phyloP scores from a whole-genome alignment of 2,888 invertebrate species.

The Chirona hameri region DNA sequence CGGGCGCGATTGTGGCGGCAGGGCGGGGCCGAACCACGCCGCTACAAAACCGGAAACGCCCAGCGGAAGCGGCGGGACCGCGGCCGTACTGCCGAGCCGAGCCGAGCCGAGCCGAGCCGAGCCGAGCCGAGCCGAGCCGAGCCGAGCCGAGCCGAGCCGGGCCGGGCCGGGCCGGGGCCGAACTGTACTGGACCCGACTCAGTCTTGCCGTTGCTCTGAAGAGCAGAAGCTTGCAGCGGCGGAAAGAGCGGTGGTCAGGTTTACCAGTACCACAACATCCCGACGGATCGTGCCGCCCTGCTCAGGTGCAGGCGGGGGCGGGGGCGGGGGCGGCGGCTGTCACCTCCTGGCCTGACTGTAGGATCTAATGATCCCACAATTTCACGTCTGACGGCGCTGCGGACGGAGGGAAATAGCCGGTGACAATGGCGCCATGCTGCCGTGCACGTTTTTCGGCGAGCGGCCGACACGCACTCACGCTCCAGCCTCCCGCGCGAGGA shows the following conservation, averaged over 20 bases:
- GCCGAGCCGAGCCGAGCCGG: neutral
- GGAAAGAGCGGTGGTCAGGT: too few species aligned
- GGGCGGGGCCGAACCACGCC: neutral
- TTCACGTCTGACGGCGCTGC: neutral
- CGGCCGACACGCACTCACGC: neutral
- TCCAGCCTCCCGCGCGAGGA: neutral
- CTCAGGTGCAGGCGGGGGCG: neutral
- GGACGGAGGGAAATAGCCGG: neutral
- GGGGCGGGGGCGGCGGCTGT: neutral
- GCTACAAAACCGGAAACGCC: conserved; percentile 5
- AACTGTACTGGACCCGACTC: too few species aligned
- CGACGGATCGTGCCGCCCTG: neutral
- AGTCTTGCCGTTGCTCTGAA: too few species aligned
- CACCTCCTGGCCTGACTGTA: neutral
- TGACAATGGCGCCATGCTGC: neutral
- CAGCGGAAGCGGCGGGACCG: neutral
- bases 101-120: neutral
- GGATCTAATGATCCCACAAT: neutral
- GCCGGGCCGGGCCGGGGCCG: neutral
- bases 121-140: neutral
- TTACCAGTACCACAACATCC: neutral
- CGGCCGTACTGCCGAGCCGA: too few species aligned
- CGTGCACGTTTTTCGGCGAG: neutral
- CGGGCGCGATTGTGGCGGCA: neutral
- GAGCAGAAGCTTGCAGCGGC: too few species aligned